These are phyloP conservation scores for Echinometra lucunter DNA, from an alignment of 53 echinoderm and acorn worm genomes.

Conservation along the genomic window DNA sequence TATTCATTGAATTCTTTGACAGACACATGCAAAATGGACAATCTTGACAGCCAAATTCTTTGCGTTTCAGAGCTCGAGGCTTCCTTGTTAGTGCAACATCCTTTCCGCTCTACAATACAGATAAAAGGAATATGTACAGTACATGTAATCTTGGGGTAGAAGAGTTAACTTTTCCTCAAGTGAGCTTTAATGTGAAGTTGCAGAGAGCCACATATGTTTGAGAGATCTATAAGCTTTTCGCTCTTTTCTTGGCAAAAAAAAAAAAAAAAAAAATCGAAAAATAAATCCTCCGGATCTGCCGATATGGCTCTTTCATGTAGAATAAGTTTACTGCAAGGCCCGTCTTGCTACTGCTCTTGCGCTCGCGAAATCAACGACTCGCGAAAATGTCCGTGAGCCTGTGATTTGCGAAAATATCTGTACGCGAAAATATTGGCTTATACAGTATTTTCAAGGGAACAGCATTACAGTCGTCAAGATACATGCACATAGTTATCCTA, in stretches of 20 bases:
- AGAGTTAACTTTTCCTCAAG: neutral
- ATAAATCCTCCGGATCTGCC: too few species aligned
- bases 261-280: too few species aligned
- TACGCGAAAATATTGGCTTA: too few species aligned
- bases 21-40: neutral
- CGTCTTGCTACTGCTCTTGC: too few species aligned
- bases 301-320: too few species aligned
- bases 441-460: too few species aligned
- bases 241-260: too few species aligned
- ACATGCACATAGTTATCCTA: neutral
- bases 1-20: neutral
- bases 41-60: constrained; percentile 4
- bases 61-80: neutral
- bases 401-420: too few species aligned
- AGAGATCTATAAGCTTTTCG: neutral
- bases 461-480: neutral
- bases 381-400: too few species aligned
- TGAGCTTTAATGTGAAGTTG: neutral
- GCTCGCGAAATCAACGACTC: too few species aligned
- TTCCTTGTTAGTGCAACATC: neutral
- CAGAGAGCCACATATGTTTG: neutral
- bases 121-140: neutral
- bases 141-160: neutral
- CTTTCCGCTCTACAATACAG: neutral
- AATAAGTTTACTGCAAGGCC: too few species aligned